These are phyloP conservation scores for Lithobates pipiens DNA, from an alignment of 2,797 vertebrate species.

Conservation along the genomic window DNA sequence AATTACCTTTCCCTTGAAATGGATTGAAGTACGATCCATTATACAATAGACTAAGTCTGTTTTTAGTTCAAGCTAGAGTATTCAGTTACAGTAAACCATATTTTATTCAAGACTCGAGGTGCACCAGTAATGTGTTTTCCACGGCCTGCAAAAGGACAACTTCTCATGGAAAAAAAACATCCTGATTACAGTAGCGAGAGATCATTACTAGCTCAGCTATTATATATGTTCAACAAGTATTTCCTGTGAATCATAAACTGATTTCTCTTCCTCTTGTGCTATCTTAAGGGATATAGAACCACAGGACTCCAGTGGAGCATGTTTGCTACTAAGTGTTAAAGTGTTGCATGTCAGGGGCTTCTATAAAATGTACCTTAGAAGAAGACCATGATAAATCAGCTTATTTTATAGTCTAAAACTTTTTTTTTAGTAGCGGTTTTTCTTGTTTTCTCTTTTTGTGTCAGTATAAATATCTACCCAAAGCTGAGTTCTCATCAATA, in stretches of 20 bases:
- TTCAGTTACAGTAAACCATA: slow-evolving; percentile 41
- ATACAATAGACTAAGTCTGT: slow-evolving; percentile 52
- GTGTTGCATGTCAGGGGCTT: no score
- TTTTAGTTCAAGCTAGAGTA: slow-evolving; percentile 37
- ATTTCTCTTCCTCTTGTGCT: background rate
- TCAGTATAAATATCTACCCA: no score
- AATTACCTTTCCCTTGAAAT: slow-evolving; percentile 23
- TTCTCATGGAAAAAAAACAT: slow-evolving; percentile 30
- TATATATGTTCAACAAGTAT: background rate
- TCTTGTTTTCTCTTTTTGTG: no score
- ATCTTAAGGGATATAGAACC: slow-evolving; percentile 4
- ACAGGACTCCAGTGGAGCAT: background rate
- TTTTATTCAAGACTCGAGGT: slow-evolving; percentile 42
- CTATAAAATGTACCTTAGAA: no score
- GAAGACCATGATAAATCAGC: no score
- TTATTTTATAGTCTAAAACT: no score
- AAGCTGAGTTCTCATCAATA: no score
- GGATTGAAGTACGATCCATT: slow-evolving; percentile 36
- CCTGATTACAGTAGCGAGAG: slow-evolving; percentile 26
- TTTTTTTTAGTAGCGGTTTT: no score
- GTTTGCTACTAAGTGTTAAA: background rate
- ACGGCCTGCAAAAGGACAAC: slow-evolving; percentile 20
- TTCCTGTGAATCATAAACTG: background rate
- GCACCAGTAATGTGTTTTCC: slow-evolving; percentile 40
- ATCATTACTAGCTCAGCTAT: background rate